Conservation (phyloP, 1,140 invertebrate genomes). For the Frieseomelitta varia region DNA sequence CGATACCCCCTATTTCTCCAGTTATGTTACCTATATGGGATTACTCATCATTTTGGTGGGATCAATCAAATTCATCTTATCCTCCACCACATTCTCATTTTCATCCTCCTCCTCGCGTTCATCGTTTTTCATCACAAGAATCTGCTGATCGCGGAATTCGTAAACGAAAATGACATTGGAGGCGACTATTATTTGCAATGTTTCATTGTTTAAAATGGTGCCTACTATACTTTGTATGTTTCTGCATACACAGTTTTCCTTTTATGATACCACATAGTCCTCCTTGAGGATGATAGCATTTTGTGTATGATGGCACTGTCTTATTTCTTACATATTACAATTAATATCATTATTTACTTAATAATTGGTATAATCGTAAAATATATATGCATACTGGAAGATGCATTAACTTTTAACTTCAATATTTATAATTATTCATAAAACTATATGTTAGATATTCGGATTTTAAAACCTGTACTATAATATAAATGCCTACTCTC, state of each 20-base stretch:
- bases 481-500: constrained; percentile 21
- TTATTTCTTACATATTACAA: constrained; percentile 5
- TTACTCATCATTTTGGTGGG: constrained; percentile 71
- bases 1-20: constrained; percentile 66
- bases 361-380: constrained; percentile 28
- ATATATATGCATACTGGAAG: neutral
- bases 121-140: constrained; percentile 63
- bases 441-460: constrained; percentile 4
- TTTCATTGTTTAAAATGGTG: constrained; percentile 79
- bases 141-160: constrained; percentile 67
- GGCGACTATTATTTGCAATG: constrained; percentile 68
- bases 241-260: constrained; percentile 73
- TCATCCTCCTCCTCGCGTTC: constrained; percentile 46
- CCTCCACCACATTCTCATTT: constrained; percentile 53
- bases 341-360: constrained; percentile 12
- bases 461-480: constrained; percentile 17
- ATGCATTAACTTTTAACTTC: constrained; percentile 31
- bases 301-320: constrained; percentile 49
- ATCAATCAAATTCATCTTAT: constrained; percentile 66
- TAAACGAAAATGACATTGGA: constrained; percentile 78
- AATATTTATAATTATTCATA: constrained; percentile 22
- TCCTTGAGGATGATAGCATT: constrained; percentile 61
- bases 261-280: constrained; percentile 67
- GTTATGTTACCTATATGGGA: constrained; percentile 69
- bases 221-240: constrained; percentile 76